A percentile compares a stretch with the other conserved stretches of the same genome.
phyloP scores from a whole-genome alignment of 2,888 invertebrate genomes.

The Dryadula phaetusa region DNA sequence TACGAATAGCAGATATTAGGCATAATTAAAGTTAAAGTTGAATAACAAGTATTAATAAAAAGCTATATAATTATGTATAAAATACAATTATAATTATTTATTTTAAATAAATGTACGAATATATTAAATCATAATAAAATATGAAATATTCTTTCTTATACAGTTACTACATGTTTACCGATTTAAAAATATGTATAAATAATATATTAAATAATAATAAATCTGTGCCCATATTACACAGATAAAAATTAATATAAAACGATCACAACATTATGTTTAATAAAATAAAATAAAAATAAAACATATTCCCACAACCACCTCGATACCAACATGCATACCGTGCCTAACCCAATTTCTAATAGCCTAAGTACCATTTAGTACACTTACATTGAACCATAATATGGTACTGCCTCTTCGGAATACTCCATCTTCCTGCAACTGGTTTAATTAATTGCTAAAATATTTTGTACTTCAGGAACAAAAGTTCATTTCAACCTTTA shows the following conservation, averaged over 20 bases:
- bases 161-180: neutral
- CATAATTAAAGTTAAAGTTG: neutral
- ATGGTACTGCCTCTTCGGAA: slow-evolving; percentile 22
- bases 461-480: neutral
- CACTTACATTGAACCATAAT: slow-evolving; percentile 39
- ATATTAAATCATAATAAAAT: too few species aligned
- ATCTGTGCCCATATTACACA: neutral
- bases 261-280: neutral
- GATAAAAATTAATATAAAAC: neutral
- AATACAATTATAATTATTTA: neutral
- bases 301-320: neutral
- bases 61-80: neutral
- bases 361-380: neutral
- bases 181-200: neutral
- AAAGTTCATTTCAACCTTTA: neutral
- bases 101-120: too few species aligned
- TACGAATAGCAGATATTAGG: slow-evolving; percentile 8
- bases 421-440: slow-evolving; percentile 27
- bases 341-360: slow-evolving; percentile 5
- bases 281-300: neutral
- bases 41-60: neutral
- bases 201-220: too few species aligned
- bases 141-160: too few species aligned
- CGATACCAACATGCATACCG: slow-evolving; percentile 10
- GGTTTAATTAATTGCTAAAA: slow-evolving; percentile 14